Base-by-base conservation (phyloP, 1,140 invertebrate species). In the Ephestia elutella region DNA sequence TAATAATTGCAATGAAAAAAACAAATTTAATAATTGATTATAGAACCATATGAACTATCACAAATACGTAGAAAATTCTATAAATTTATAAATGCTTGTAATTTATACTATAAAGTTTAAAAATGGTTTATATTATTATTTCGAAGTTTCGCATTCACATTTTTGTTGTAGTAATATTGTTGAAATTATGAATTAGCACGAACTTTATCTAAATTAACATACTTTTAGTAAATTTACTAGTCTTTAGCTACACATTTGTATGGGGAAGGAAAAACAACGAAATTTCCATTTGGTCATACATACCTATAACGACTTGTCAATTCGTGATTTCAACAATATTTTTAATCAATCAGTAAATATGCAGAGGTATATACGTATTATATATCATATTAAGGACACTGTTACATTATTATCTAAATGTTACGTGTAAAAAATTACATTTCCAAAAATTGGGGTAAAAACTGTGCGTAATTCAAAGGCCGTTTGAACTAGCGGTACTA, bases 21-120 rank as follows among this genome's bases (percentile, higher is more conserved):
- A 32, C 30, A 32, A 11, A 25, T 25, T 32, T 32, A 15, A 44
- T 28, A 13, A 49, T 28, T 13, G 19, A 13, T 48, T 9, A 65
- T 57, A 70, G 50, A 60, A 64, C 59, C 66, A 62, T 68, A 66
- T 65, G 62, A 68, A 68, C 68, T 68, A 70, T 73, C 68, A 70
- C 68, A 70, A 48, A 59, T 69, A 68, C 63, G 63, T 70, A 66
- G 28, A 66, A 68, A 71, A 73, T 67, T 64, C 64, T 67, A 64
- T 48, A 63, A 60, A 56, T 61, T 51, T 59, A 63, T 65, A 68
- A 60, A 70, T 63, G 57, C 60, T 44, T 59, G 56, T 48, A 66
- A 15, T 59, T 56, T 64, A 67, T 65, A 62, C 32, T 56, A 62
- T 61, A 50, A 25, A 25, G 21, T 25, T 25, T 18, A 50, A 50